Evolutionary conservation across 2,797 vertebrate species (phyloP).

Genomic region (Micropoecilia bifurca): DNA sequence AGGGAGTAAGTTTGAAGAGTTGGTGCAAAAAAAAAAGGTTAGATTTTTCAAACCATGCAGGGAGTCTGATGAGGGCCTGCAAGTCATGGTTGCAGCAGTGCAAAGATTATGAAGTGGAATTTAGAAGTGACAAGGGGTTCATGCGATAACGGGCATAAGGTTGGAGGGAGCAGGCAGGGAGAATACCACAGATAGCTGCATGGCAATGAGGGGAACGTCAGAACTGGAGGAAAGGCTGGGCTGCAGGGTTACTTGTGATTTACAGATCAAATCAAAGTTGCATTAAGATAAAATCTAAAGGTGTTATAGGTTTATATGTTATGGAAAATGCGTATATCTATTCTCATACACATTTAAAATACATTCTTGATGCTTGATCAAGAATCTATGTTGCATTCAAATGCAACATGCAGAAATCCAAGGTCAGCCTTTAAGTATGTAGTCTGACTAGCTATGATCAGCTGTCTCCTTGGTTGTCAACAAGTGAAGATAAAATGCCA

Average conservation of each 20-base stretch:
- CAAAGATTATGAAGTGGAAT: constrained; percentile 32
- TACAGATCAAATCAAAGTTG: background rate
- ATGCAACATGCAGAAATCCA: too few species aligned
- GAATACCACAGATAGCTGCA: constrained; percentile 32
- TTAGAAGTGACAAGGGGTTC: constrained; percentile 35
- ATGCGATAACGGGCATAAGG: constrained; percentile 50
- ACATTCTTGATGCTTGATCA: too few species aligned
- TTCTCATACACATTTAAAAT: too few species aligned
- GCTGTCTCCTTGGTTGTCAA: too few species aligned
- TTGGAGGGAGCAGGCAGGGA: constrained; percentile 15
- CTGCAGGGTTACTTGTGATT: background rate
- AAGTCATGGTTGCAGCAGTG: constrained; percentile 18
- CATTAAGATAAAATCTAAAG: too few species aligned
- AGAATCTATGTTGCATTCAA: too few species aligned
- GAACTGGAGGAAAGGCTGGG: background rate
- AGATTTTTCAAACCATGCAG: constrained; percentile 1
- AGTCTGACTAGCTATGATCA: too few species aligned
- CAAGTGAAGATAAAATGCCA: too few species aligned
- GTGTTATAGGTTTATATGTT: too few species aligned
- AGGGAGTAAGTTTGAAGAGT: background rate
- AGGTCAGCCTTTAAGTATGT: too few species aligned
- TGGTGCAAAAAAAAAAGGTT: background rate
- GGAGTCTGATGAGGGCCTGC: background rate
- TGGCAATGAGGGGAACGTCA: constrained; percentile 23
- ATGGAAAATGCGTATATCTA: too few species aligned